phyloP scores from a whole-genome alignment of 2,797 vertebrate genomes.

The Sphaeramia orbicularis region DNA sequence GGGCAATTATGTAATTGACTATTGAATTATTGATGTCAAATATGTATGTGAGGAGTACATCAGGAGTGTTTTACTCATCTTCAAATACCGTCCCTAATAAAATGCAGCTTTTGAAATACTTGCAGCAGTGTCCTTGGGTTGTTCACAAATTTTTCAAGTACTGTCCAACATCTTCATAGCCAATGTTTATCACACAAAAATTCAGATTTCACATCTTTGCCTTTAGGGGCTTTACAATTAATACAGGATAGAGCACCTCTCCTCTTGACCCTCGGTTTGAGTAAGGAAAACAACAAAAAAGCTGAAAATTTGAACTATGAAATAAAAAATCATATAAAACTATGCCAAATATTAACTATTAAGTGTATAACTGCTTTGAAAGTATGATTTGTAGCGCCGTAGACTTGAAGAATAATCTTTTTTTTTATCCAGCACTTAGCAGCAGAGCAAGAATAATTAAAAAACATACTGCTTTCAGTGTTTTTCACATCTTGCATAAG shows the following conservation, averaged over 20 bases:
- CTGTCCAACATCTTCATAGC: neutral
- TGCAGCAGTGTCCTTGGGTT: neutral
- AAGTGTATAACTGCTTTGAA: conserved; percentile 3
- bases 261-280: no score
- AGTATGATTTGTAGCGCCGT: neutral
- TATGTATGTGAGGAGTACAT: neutral
- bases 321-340: neutral
- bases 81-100: no score
- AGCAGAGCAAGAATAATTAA: conserved; percentile 30
- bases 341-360: neutral
- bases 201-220: no score
- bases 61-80: no score
- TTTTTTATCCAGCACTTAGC: neutral
- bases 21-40: neutral
- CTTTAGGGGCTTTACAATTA: no score
- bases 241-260: no score
- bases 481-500: neutral
- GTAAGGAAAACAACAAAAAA: no score
- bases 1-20: neutral
- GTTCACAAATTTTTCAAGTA: neutral
- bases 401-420: neutral
- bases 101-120: neutral
- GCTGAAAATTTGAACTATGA: neutral
- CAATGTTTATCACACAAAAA: no score
- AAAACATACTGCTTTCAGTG: neutral